These are phyloP conservation scores for Helleia helle DNA, from an alignment of 2,888 invertebrate genomes.

Conservation along the genomic window DNA sequence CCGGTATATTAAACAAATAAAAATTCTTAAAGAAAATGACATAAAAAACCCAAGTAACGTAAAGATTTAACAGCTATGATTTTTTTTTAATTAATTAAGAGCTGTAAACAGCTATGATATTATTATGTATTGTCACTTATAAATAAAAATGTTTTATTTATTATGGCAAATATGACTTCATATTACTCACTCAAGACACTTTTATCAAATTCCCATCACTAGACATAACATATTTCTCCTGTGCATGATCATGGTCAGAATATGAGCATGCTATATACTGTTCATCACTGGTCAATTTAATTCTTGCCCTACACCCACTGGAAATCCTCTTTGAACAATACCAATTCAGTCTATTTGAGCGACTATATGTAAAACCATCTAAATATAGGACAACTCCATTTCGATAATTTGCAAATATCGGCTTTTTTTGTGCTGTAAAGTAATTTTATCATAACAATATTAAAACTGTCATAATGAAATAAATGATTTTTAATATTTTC, in stretches of 20 bases:
- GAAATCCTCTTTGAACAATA: conserved; percentile 27
- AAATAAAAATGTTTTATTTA: too few relatives aligned
- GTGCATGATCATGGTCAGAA: conserved; percentile 2
- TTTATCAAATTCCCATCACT: not conserved
- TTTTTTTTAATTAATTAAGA: too few relatives aligned
- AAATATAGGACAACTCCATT: conserved; percentile 26
- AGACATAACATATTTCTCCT: not conserved
- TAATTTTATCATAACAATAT: not conserved
- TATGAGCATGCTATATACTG: conserved; percentile 1
- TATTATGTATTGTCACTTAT: too few relatives aligned
- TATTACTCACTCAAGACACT: not conserved
- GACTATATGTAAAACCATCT: conserved; percentile 27
- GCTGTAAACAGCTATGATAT: too few relatives aligned
- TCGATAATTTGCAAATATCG: conserved; percentile 22
- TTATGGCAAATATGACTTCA: too few relatives aligned
- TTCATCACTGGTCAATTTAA: not conserved
- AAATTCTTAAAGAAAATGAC: too few relatives aligned
- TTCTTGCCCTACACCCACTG: conserved; percentile 6
- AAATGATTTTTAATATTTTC: too few relatives aligned
- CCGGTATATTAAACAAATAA: too few relatives aligned
- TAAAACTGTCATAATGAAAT: not conserved
- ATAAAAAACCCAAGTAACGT: too few relatives aligned
- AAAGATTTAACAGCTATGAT: too few relatives aligned
- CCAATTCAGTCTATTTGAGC: conserved; percentile 20
- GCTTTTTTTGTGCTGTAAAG: not conserved